Conservation (phyloP, 2,888 invertebrate species). For the Phortica magna region DNA sequence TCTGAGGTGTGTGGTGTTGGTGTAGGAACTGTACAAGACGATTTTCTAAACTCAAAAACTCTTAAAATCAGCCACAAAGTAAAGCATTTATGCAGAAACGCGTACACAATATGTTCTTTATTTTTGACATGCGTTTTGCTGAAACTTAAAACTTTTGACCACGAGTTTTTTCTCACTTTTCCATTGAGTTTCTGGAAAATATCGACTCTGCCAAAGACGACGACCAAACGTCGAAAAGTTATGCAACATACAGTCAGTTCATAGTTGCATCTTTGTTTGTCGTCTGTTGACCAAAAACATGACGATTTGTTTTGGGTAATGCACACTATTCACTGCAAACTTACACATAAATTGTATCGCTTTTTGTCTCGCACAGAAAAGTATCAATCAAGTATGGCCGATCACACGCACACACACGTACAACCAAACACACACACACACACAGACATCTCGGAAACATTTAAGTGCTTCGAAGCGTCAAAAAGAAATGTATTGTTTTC, state of each 20-base stretch:
- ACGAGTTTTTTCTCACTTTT: conserved; percentile 35
- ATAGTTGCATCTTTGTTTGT: conserved; percentile 56
- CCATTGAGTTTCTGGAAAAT: conserved; percentile 64
- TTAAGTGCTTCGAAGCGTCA: too few species aligned
- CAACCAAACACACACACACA: conserved; percentile 36
- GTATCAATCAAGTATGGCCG: conserved; percentile 51
- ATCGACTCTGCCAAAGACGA: conserved; percentile 53
- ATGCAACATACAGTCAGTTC: conserved; percentile 66
- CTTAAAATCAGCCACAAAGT: neutral
- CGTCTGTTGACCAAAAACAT: conserved; percentile 51
- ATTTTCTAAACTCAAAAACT: conserved; percentile 1
- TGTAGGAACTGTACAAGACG: conserved; percentile 66
- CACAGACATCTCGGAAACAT: neutral
- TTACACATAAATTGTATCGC: conserved; percentile 22
- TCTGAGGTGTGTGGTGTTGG: conserved; percentile 32
- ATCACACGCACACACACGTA: conserved; percentile 41
- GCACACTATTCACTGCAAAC: conserved; percentile 42
- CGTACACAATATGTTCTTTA: neutral
- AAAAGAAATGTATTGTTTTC: neutral
- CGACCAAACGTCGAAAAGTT: conserved; percentile 49
- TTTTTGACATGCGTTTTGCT: neutral
- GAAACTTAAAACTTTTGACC: neutral
- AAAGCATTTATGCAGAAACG: neutral
- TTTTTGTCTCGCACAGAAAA: conserved; percentile 47
- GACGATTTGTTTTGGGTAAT: conserved; percentile 49